These are phyloP conservation scores for Amphiprion percula DNA, from an alignment of 2,113 vertebrate genomes.

Conservation along the genomic window DNA sequence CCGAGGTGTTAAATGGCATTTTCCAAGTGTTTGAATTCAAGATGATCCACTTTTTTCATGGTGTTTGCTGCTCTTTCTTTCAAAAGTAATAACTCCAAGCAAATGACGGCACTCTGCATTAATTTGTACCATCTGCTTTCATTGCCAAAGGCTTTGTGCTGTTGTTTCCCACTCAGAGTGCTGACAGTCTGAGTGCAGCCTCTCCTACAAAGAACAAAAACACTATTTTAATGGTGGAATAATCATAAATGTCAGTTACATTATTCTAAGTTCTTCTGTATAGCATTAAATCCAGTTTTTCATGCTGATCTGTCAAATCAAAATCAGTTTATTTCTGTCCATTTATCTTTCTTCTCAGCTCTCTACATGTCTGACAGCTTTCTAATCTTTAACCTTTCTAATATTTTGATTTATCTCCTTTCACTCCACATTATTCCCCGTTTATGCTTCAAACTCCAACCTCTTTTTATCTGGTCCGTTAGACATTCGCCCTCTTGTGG, in stretches of 20 bases:
- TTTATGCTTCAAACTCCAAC: neutral
- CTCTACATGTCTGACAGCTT: too few species aligned
- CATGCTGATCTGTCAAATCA: too few species aligned
- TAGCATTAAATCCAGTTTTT: too few species aligned
- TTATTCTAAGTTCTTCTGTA: too few species aligned
- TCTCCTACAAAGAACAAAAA: neutral
- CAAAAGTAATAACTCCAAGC: neutral
- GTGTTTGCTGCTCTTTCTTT: neutral
- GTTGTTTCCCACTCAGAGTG: constrained; percentile 4
- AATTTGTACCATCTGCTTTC: constrained; percentile 13
- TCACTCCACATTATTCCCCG: constrained; percentile 3
- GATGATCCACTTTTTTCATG: neutral
- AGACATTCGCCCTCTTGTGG: constrained; percentile 39
- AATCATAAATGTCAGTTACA: neutral
- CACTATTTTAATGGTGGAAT: neutral
- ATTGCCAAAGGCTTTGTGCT: constrained; percentile 9
- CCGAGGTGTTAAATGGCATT: neutral
- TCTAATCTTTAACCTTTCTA: neutral
- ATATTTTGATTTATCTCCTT: constrained; percentile 19
- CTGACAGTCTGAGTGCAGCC: neutral
- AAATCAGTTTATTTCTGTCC: too few species aligned
- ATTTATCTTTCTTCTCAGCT: too few species aligned
- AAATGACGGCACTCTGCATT: neutral
- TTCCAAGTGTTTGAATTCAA: too few species aligned
- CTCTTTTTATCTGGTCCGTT: neutral